Conservation (phyloP, 2,797 vertebrate species). For the Margarornis squamiger region DNA sequence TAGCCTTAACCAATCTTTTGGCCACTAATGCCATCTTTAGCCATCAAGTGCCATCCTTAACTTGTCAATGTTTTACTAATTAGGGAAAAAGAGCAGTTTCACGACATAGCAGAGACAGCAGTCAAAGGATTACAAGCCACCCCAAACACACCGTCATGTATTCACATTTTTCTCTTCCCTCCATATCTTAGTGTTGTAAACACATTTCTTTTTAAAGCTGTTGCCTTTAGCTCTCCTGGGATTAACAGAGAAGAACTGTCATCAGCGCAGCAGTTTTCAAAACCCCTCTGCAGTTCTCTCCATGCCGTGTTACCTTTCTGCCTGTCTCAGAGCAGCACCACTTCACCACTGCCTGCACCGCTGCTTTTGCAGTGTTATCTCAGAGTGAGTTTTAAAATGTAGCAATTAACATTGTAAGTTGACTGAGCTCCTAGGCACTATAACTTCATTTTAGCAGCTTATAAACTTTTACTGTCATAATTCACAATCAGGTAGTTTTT, state of each 20-base stretch:
- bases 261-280: background rate
- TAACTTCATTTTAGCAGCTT: conserved; percentile 78
- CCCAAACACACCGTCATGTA: rapidly evolving
- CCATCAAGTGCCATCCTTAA: background rate
- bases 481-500: conserved; percentile 72
- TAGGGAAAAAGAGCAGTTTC: background rate
- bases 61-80: background rate
- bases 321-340: background rate
- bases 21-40: background rate
- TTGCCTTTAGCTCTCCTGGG: background rate
- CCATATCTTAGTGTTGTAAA: background rate
- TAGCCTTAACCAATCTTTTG: background rate
- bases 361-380: background rate
- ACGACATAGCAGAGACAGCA: background rate
- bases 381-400: conserved; percentile 53
- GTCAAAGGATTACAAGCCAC: background rate
- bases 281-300: background rate
- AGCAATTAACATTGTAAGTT: conserved; percentile 63
- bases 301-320: background rate
- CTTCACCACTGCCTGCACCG: background rate
- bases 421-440: conserved; percentile 72
- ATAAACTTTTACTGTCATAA: conserved; percentile 78
- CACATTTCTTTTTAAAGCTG: background rate
- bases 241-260: background rate
- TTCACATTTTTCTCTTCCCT: background rate